These are phyloP conservation scores for Edolisoma coerulescens DNA, from an alignment of 2,113 vertebrate species.

Conservation along the genomic window DNA sequence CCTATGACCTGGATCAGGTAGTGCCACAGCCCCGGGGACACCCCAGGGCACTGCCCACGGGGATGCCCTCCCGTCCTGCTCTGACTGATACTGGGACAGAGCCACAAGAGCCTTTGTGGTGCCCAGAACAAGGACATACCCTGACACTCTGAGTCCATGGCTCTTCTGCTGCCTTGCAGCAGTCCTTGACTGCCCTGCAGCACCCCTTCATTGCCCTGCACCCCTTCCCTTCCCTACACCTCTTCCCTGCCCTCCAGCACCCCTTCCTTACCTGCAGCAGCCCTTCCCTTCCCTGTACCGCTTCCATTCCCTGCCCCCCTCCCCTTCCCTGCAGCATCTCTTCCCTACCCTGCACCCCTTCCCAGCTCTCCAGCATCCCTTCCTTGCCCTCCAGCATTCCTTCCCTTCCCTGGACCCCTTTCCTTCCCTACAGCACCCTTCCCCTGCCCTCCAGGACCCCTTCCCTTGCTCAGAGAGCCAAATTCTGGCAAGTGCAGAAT, in stretches of 20 bases:
- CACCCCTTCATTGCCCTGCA: background rate
- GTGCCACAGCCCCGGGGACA: background rate
- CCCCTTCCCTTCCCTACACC: background rate
- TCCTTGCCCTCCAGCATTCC: background rate
- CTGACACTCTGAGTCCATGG: rapidly evolving
- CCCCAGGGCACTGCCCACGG: background rate
- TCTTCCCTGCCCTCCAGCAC: background rate
- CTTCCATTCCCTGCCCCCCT: too few species aligned
- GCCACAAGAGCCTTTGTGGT: background rate
- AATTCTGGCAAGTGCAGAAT: background rate
- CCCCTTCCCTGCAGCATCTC: too few species aligned
- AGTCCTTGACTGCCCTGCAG: background rate
- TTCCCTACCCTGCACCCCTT: background rate
- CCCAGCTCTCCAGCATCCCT: background rate
- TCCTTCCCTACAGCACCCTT: too few species aligned
- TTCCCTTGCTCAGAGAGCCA: background rate
- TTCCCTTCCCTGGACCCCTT: background rate
- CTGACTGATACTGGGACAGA: background rate
- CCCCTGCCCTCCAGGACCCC: background rate
- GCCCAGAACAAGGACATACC: background rate
- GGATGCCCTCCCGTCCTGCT: rapidly evolving
- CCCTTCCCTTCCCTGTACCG: background rate
- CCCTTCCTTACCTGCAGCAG: background rate
- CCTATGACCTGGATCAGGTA: conserved; percentile 97
- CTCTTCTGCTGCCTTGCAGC: background rate